Evolutionary conservation across 1,140 invertebrate genomes (phyloP).

Genomic region (Chrysopa pallens): DNA sequence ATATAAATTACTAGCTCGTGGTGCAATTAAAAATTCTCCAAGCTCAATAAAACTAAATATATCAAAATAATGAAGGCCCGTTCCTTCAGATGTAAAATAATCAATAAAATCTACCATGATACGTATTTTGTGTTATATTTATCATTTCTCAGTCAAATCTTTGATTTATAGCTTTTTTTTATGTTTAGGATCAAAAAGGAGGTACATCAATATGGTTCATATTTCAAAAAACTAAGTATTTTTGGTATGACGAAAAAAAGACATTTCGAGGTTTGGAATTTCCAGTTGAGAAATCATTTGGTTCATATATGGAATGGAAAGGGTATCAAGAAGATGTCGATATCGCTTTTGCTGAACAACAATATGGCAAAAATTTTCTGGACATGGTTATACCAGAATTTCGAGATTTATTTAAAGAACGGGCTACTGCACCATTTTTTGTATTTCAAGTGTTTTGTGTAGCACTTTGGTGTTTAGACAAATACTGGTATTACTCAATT

Average conservation of each 20-base stretch:
- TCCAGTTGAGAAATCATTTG: conserved; percentile 51
- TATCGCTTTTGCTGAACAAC: conserved; percentile 48
- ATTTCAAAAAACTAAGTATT: conserved; percentile 95
- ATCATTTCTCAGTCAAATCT: too few relatives aligned
- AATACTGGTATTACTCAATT: conserved; percentile 95
- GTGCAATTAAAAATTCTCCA: too few relatives aligned
- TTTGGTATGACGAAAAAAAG: conserved; percentile 68
- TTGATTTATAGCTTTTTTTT: conserved; percentile 6
- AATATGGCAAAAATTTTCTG: conserved; percentile 82
- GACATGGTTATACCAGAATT: conserved; percentile 86
- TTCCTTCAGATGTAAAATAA: too few relatives aligned
- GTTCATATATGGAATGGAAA: conserved; percentile 68
- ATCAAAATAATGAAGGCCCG: too few relatives aligned
- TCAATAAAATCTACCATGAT: too few relatives aligned
- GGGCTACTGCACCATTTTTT: conserved; percentile 98
- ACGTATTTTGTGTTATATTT: too few relatives aligned
- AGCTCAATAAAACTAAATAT: too few relatives aligned
- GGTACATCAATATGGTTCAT: conserved; percentile 52
- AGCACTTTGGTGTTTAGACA: conserved; percentile 94
- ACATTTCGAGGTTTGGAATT: conserved; percentile 66
- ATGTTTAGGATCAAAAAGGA: conserved; percentile 17
- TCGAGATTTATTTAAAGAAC: conserved; percentile 87
- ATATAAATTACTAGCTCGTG: too few relatives aligned
- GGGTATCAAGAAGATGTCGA: conserved; percentile 73
- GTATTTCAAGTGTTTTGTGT: conserved; percentile 95